Evolutionary conservation across 2,888 invertebrate genomes (phyloP).

Genomic region (Cerceris ruficornis): DNA sequence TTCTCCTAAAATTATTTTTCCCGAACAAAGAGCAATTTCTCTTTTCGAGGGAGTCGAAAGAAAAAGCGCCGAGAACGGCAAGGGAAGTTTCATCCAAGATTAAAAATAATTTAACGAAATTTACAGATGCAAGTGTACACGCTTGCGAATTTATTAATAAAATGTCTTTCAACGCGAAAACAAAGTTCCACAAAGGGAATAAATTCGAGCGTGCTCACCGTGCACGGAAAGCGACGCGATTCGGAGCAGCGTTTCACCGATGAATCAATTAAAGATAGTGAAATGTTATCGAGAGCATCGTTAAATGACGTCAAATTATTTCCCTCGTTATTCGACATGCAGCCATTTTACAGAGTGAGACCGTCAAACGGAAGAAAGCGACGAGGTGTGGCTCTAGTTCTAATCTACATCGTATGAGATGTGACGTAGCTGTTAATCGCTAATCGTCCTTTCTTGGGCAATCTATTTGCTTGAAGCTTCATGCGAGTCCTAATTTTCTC

Average conservation of each 20-base stretch:
- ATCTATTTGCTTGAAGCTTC: neutral
- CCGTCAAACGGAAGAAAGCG: slow-evolving; percentile 32
- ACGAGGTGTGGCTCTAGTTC: slow-evolving; percentile 37
- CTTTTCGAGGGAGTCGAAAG: neutral
- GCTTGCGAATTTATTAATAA: no score
- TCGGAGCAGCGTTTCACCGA: neutral
- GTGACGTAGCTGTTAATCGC: slow-evolving; percentile 24
- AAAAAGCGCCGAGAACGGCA: neutral
- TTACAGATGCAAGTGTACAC: no score
- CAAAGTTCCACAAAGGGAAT: no score
- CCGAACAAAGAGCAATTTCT: neutral
- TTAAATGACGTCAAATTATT: slow-evolving; percentile 22
- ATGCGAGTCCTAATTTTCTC: neutral
- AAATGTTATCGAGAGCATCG: slow-evolving; percentile 23
- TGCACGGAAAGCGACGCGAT: no score
- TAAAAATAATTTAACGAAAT: no score
- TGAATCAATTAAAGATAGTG: slow-evolving; percentile 5
- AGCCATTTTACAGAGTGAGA: slow-evolving; percentile 42
- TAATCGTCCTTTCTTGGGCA: slow-evolving; percentile 27
- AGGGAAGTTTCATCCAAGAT: no score
- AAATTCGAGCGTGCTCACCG: no score
- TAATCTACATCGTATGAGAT: slow-evolving; percentile 30
- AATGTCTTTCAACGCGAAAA: no score
- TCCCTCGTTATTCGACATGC: slow-evolving; percentile 30
- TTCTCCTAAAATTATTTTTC: neutral